Base-by-base conservation (phyloP, 1,140 invertebrate species). In the Nomia melanderi region DNA sequence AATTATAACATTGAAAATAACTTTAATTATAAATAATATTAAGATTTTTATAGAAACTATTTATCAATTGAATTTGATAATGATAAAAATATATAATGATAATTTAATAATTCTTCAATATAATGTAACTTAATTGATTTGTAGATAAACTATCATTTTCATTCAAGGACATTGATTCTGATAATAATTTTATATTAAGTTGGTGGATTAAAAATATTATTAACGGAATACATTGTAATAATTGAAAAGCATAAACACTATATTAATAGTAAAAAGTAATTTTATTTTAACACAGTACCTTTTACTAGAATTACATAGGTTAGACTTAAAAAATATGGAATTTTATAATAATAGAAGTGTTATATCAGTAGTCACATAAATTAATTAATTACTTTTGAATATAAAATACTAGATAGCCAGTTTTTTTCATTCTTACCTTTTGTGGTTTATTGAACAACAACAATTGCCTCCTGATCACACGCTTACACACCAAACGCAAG, bases 81-180 rank as follows among this genome's bases (percentile, higher is more conserved):
- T n/a, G n/a, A n/a, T n/a, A n/a, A n/a, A n/a, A n/a, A n/a, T n/a
- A n/a, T n/a, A 36, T 36, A 36, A 36, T 36, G 33, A 36, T 36
- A n/a, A n/a, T n/a, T n/a, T n/a, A n/a, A n/a, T n/a, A n/a, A n/a
- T 20, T 17, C 12, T 17, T 44, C 41, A 4, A 44, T 17, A 17
- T 23, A 47, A 4, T 47, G 65, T 5, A n/a, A 27, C 17, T n/a
- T 31, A 57, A 59, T 71, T 11, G 39, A 27, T 27, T 4, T 53
- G n/a, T 7, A 67, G 56, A 78, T 74, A 75, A 75, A 57, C n/a
- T 74, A 69, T 53, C n/a, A n/a, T 17, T 56, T 25, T 14, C 12
- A 27, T 53, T 56, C 20, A 73, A 73, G 74, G 47, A 62, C 36
- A 67, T 23, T 14, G 25, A 29, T 41, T 29, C 12, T n/a, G 1